Conservation (phyloP, 2,888 invertebrate genomes). For the Morinoia aosen region DNA sequence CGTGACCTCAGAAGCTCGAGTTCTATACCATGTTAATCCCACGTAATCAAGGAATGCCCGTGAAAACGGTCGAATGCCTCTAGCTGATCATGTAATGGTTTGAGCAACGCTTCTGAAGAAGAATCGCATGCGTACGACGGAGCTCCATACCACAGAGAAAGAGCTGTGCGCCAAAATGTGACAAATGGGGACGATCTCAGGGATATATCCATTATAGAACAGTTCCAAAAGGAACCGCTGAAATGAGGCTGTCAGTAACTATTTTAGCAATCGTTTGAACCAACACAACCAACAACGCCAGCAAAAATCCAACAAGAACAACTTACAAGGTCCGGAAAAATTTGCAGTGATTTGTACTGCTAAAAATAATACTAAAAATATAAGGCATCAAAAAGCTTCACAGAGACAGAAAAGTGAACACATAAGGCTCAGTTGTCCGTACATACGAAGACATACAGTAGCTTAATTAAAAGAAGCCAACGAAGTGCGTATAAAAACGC, state of each 20-base stretch:
- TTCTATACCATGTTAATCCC: neutral
- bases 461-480: neutral
- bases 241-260: neutral
- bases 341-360: neutral
- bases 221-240: no score
- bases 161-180: no score
- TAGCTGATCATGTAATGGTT: neutral
- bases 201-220: no score
- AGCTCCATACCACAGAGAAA: no score
- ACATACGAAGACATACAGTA: no score
- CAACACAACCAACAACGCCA: neutral
- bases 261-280: neutral
- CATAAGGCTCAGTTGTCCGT: no score
- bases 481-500: neutral
- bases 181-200: no score
- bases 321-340: neutral
- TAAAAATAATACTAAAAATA: neutral
- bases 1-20: neutral
- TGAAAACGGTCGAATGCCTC: neutral
- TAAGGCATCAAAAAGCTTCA: no score
- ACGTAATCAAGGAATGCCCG: neutral
- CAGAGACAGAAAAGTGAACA: no score
- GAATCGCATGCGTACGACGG: neutral
- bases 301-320: neutral
- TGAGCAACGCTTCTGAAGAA: neutral